Base-by-base conservation (phyloP, 2,888 invertebrate species). In the Agrochola lota region DNA sequence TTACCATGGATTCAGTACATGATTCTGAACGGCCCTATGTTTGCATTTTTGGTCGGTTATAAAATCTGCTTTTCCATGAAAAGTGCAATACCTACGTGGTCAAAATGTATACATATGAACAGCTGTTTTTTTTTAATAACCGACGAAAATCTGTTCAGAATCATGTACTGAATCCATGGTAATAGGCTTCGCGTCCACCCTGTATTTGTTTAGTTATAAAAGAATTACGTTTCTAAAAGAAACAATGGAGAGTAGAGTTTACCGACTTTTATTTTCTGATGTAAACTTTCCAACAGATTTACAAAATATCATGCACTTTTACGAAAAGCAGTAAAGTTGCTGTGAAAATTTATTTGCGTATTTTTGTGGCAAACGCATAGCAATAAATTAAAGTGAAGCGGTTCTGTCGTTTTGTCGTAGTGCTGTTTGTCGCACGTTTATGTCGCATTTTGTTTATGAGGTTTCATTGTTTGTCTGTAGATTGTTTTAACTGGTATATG, bases 281-380 rank as follows among this genome's bases (percentile, higher is more conserved):
- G 17, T 49, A 43, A 49, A 43, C 9, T 46, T 46, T 62, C 26
- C 30, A 43, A 7, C 30, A 59, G 30, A 66, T 76, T 52, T 26
- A 77, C 26, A 23, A 26, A 69, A 69, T n/a, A 82, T 57, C 49
- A 68, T 76, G 83, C 63, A 80, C 77, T 68, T 74, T 64, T 49
- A 74, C 60, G 63, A 59, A 85, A 77, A 66, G 83, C 60, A 78
- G 82, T 78, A 85, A 82, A 77, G 49, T 74, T 64, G 60, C 17
- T 52, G 52, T 71, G 52, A 69, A 81, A 52, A 71, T 30, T 30
- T 63, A 85, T 69, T 69, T 66, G 59, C 43, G 83, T 85, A 84
- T 84, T 82, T 84, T 85, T 74, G 78, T 69, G 64, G 83, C 78
- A 35, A 85, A 85, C 68, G 43, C n/a, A 46, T 82, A 30, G 57